Percentiles rank a stretch among this genome's conserved stretches.
Evolutionary conservation across 2,113 vertebrate species (phyloP).

Genomic region (Ornithorhynchus anatinus): DNA sequence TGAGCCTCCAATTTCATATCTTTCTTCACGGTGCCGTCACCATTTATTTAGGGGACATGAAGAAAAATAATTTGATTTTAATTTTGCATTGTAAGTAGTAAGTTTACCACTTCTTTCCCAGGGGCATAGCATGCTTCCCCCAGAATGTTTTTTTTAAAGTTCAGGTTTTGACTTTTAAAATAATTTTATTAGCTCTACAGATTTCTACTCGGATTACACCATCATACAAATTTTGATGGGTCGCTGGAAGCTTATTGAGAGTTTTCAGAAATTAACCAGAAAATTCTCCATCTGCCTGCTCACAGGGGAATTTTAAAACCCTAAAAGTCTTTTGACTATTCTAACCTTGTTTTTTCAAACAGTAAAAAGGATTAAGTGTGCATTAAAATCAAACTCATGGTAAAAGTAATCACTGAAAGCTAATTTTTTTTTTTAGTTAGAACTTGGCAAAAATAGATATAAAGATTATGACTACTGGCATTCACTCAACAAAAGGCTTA

Average conservation of each 20-base stretch:
- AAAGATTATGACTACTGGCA: background rate
- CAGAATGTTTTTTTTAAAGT: too few species aligned
- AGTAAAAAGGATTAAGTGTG: background rate
- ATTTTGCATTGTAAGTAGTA: too few species aligned
- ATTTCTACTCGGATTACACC: background rate
- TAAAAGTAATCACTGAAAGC: background rate
- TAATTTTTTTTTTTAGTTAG: background rate
- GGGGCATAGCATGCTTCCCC: too few species aligned
- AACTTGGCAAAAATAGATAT: background rate
- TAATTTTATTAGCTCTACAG: background rate
- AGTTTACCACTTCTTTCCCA: too few species aligned
- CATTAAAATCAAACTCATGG: background rate
- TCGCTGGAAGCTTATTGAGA: too few species aligned
- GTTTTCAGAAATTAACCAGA: too few species aligned
- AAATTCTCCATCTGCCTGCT: background rate
- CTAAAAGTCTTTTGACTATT: background rate
- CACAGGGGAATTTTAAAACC: background rate
- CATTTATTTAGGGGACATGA: too few species aligned
- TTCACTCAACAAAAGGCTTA: background rate
- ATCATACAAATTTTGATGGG: background rate
- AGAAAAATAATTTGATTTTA: too few species aligned
- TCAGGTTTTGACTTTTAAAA: too few species aligned
- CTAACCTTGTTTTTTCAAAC: constrained; percentile 4
- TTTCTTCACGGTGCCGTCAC: too few species aligned
- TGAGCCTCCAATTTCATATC: too few species aligned